Conservation (phyloP, 2,888 invertebrate species). For the Mesopsocus fuscifrons region DNA sequence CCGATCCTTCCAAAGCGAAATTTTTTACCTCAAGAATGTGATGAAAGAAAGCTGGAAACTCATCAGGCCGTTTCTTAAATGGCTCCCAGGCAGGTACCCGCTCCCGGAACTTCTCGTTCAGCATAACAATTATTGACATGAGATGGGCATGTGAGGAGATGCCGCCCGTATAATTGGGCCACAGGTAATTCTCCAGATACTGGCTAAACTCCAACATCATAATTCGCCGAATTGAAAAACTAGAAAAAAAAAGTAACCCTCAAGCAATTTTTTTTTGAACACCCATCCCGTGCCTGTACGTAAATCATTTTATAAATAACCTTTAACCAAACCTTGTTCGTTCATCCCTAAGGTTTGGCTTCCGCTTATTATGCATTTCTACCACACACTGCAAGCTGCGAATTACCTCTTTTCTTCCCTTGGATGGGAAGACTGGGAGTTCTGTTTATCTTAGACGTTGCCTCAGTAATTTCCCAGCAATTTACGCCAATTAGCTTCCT, state of each 20-base stretch:
- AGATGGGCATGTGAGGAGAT: slow-evolving; percentile 67
- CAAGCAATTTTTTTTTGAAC: no score
- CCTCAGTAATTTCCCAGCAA: no score
- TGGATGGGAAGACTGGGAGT: no score
- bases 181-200: slow-evolving; percentile 88
- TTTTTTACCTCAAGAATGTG: slow-evolving; percentile 56
- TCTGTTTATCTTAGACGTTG: no score
- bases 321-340: background rate
- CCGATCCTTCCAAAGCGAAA: no score
- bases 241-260: slow-evolving; percentile 24
- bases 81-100: slow-evolving; percentile 91
- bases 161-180: slow-evolving; percentile 81
- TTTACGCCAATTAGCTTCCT: no score
- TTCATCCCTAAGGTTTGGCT: no score
- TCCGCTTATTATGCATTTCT: no score
- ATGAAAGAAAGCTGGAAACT: slow-evolving; percentile 66
- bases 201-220: slow-evolving; percentile 96
- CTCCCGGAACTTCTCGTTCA: slow-evolving; percentile 97
- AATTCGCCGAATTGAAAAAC: slow-evolving; percentile 67
- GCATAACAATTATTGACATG: slow-evolving; percentile 93
- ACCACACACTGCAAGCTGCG: no score
- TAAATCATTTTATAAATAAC: slow-evolving; percentile 5
- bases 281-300: no score
- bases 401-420: no score
- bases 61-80: slow-evolving; percentile 54